Percentiles rank a stretch among this genome's conserved stretches.
Evolutionary conservation across 1,140 invertebrate species (phyloP).

Genomic region (Goniozus legneri): DNA sequence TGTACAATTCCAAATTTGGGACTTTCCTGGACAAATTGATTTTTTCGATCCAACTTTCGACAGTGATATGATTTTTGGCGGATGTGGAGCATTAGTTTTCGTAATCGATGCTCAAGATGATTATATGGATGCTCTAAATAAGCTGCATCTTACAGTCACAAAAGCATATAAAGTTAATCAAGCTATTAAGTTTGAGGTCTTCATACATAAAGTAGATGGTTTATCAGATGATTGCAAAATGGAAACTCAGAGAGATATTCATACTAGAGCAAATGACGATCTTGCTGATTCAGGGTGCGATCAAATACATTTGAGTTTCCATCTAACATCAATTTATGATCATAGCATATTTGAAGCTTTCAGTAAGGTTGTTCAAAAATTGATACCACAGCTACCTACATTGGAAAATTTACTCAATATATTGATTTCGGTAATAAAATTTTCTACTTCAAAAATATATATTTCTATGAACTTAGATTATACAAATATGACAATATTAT

Average conservation of each 20-base stretch:
- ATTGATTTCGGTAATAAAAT: conserved; percentile 86
- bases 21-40: conserved; percentile 98
- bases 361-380: conserved; percentile 98
- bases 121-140: conserved; percentile 92
- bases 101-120: conserved; percentile 99
- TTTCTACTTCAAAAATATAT: conserved; percentile 2
- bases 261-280: conserved; percentile 94
- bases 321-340: conserved; percentile 98
- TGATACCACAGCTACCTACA: conserved; percentile 95
- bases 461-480: conserved; percentile 3
- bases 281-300: conserved; percentile 79
- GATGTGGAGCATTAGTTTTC: conserved; percentile 95
- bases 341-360: conserved; percentile 99
- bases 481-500: neutral
- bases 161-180: conserved; percentile 96
- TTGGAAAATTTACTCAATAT: conserved; percentile 99
- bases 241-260: conserved; percentile 97
- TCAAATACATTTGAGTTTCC: conserved; percentile 89
- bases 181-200: conserved; percentile 97
- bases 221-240: conserved; percentile 98
- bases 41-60: conserved; percentile 96
- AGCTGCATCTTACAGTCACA: conserved; percentile 87
- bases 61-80: conserved; percentile 91
- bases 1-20: conserved; percentile 99
- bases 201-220: conserved; percentile 98